Conservation (phyloP, 2,888 invertebrate genomes). For the Podotricha telesiphe region DNA sequence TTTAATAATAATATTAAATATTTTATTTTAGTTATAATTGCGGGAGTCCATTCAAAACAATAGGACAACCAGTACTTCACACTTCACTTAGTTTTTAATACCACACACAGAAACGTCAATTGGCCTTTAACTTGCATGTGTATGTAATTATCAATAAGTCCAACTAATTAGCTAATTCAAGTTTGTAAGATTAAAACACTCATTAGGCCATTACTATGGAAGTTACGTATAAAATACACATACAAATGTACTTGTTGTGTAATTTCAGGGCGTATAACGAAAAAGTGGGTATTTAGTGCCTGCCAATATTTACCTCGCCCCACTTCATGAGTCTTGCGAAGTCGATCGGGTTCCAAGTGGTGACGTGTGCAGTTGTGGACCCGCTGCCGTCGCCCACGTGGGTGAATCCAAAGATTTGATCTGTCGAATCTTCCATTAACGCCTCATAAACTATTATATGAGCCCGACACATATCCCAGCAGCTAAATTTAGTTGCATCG, state of each 20-base stretch:
- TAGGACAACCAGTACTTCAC: no score
- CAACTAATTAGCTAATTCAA: neutral
- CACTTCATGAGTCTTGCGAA: constrained; percentile 88
- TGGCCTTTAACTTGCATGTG: no score
- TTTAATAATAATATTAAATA: no score
- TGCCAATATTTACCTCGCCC: constrained; percentile 85
- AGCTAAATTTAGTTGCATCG: constrained; percentile 86
- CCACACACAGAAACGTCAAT: no score
- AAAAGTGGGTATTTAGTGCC: constrained; percentile 6
- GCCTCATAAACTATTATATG: constrained; percentile 89
- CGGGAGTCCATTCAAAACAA: no score
- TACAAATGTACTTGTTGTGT: neutral
- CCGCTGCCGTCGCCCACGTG: constrained; percentile 88
- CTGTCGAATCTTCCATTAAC: constrained; percentile 88
- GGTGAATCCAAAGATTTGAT: constrained; percentile 89
- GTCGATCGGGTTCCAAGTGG: constrained; percentile 89
- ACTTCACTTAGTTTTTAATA: no score
- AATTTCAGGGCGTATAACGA: constrained; percentile 12
- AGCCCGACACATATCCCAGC: constrained; percentile 88
- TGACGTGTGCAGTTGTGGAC: constrained; percentile 85
- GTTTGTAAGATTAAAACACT: neutral
- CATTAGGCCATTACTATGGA: neutral
- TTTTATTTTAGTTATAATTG: no score
- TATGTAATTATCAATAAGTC: no score
- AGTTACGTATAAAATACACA: neutral